phyloP scores from a whole-genome alignment of 1,140 invertebrate species.

The Caenorhabditis remanei region DNA sequence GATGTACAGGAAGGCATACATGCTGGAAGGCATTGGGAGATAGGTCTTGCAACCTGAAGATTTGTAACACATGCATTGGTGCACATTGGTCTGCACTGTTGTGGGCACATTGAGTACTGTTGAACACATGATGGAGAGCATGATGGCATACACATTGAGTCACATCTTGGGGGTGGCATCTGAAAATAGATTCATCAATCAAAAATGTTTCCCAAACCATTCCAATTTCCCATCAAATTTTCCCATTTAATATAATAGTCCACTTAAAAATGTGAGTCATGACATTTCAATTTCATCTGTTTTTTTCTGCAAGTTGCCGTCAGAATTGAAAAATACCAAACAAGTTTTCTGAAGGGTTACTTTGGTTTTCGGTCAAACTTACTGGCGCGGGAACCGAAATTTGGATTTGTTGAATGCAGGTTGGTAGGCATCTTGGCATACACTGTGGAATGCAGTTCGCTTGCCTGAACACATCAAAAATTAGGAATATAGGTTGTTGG shows the following conservation, averaged over 20 bases:
- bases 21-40: constrained; percentile 43
- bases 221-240: no score
- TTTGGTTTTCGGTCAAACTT: background rate
- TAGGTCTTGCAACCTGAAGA: background rate
- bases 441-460: constrained; percentile 48
- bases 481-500: no score
- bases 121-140: constrained; percentile 42
- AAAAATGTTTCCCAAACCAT: background rate
- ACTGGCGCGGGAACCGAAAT: constrained; percentile 36
- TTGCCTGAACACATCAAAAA: constrained; percentile 23
- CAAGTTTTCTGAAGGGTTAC: background rate
- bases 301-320: background rate
- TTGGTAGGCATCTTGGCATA: constrained; percentile 51
- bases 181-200: background rate
- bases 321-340: constrained; percentile 4
- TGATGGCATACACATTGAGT: constrained; percentile 51
- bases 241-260: background rate
- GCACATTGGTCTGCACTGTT: constrained; percentile 51
- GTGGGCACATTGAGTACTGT: constrained; percentile 45
- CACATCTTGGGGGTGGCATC: constrained; percentile 33
- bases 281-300: background rate
- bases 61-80: constrained; percentile 43
- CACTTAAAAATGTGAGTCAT: background rate
- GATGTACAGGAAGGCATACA: constrained; percentile 58
- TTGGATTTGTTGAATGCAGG: constrained; percentile 51